phyloP scores from a whole-genome alignment of 1,140 invertebrate genomes.

The Orchestia grillus region DNA sequence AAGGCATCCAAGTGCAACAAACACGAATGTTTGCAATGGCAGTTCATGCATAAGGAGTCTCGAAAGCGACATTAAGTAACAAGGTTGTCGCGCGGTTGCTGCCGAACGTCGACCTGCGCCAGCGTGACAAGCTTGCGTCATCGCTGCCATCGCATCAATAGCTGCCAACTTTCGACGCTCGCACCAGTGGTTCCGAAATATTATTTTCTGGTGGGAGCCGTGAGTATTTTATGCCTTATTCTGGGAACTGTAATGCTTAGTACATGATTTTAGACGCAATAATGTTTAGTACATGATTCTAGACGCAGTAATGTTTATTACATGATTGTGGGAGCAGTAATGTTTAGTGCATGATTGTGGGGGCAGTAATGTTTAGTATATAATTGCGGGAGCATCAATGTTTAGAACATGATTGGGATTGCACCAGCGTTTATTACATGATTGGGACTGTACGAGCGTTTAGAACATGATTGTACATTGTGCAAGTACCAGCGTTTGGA shows the following conservation, averaged over 20 bases:
- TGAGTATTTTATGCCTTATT: no score
- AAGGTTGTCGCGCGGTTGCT: background rate
- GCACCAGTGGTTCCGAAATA: background rate
- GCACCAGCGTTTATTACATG: no score
- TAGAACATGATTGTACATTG: no score
- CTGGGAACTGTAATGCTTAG: no score
- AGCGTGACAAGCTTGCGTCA: conserved; percentile 5
- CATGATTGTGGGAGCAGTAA: no score
- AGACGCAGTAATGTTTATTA: no score
- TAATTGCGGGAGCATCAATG: background rate
- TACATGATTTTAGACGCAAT: no score
- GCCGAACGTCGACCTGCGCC: background rate
- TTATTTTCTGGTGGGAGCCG: background rate
- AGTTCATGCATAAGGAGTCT: background rate
- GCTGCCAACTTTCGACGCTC: background rate
- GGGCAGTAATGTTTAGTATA: background rate
- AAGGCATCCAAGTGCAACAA: background rate
- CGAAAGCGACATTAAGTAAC: background rate
- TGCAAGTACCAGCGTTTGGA: background rate
- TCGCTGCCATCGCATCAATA: background rate
- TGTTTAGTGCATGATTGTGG: background rate
- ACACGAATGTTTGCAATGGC: background rate
- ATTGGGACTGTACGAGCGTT: no score
- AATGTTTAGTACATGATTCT: no score
- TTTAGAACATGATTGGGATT: background rate